phyloP scores from a whole-genome alignment of 1,140 invertebrate species.

The Leptinotarsa lineolata region DNA sequence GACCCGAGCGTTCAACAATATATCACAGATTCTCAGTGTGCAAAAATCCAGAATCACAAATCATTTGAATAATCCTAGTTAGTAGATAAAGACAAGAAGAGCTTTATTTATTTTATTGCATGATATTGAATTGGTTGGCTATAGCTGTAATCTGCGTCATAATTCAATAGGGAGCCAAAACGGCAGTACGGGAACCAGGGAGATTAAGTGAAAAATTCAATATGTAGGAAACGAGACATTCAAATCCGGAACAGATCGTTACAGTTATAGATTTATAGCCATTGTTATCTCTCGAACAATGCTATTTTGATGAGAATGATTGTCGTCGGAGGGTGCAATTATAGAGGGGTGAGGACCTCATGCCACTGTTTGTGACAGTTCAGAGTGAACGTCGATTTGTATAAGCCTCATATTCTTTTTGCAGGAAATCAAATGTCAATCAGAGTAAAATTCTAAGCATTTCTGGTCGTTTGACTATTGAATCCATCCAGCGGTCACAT shows the following conservation, averaged over 20 bases:
- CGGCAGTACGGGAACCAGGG: conserved; percentile 7
- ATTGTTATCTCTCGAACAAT: conserved; percentile 39
- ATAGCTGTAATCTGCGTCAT: conserved; percentile 28
- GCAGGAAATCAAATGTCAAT: conserved; percentile 8
- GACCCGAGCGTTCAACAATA: too few species aligned
- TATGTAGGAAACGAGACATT: conserved; percentile 40
- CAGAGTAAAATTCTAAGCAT: neutral
- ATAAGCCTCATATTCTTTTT: conserved; percentile 14
- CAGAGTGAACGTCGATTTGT: neutral
- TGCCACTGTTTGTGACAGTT: conserved; percentile 13
- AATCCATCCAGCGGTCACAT: neutral
- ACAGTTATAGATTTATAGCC: conserved; percentile 45
- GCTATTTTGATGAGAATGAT: conserved; percentile 35
- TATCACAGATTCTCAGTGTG: neutral
- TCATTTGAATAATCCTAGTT: conserved; percentile 16
- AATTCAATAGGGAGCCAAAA: conserved; percentile 24
- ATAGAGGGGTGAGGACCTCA: neutral
- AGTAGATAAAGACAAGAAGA: neutral
- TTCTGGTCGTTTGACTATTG: neutral
- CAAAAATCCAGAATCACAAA: conserved; percentile 6
- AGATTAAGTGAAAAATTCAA: conserved; percentile 47
- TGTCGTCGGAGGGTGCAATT: conserved; percentile 26
- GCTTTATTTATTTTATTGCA: conserved; percentile 27
- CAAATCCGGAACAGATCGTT: conserved; percentile 45
- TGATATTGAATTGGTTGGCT: conserved; percentile 20